Conservation (phyloP, 2,113 vertebrate species). For the Todiramphus saurophagus region DNA sequence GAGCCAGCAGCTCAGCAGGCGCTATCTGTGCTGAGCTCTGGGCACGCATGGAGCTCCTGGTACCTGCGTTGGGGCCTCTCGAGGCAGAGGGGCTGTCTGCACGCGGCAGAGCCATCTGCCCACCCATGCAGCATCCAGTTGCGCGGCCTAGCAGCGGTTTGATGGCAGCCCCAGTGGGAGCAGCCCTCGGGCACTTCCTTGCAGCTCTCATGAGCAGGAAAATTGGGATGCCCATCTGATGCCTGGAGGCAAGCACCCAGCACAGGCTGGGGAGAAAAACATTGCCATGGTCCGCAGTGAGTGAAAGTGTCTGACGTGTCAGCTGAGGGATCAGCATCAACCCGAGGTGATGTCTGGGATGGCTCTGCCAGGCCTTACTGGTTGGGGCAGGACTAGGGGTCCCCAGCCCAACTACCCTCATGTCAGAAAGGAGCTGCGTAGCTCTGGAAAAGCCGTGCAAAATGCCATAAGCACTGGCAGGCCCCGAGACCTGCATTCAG, state of each 20-base stretch:
- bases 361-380: not conserved
- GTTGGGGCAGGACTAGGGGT: not conserved
- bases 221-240: not conserved
- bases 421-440: not conserved
- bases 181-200: not conserved
- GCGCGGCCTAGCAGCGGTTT: not conserved
- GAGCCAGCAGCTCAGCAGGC: not conserved
- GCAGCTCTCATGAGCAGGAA: not conserved
- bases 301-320: not conserved
- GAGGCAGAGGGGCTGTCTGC: not conserved
- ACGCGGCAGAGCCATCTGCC: not conserved
- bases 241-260: not conserved
- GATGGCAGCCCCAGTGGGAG: not conserved
- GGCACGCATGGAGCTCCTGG: not conserved
- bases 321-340: not conserved
- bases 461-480: not conserved
- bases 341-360: rapidly evolving
- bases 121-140: rapidly evolving
- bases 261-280: not conserved
- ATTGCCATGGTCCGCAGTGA: not conserved
- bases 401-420: not conserved
- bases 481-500: not conserved
- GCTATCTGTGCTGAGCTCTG: not conserved
- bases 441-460: not conserved
- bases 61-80: not conserved